phyloP scores from a whole-genome alignment of 2,797 vertebrate genomes.

The Falco naumanni region DNA sequence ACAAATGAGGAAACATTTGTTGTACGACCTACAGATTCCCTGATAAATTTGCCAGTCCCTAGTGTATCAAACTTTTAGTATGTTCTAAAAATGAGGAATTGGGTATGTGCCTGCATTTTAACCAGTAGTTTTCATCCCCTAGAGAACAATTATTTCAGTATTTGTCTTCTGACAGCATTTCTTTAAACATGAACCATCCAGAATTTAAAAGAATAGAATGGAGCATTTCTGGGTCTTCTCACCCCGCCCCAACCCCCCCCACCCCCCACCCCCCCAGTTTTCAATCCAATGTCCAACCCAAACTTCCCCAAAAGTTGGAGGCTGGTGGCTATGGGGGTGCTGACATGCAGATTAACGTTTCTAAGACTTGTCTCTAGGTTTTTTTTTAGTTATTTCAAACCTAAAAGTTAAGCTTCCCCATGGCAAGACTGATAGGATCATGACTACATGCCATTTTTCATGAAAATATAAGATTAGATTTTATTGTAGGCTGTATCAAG shows the following conservation, averaged over 20 bases:
- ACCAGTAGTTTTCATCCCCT: neutral
- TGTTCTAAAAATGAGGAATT: conserved; percentile 15
- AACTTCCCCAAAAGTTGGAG: neutral
- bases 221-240: neutral
- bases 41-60: neutral
- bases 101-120: conserved; percentile 41
- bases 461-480: neutral
- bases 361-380: neutral
- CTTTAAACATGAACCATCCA: neutral
- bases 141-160: conserved; percentile 2
- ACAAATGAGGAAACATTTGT: neutral
- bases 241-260: too few relatives aligned
- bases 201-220: neutral
- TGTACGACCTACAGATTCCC: neutral
- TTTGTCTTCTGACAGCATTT: conserved; percentile 15
- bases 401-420: neutral
- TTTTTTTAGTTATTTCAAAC: neutral
- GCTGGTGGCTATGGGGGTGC: neutral
- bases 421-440: neutral
- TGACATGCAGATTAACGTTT: neutral
- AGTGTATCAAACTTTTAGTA: neutral
- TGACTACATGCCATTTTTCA: neutral
- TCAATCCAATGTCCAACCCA: neutral
- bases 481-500: neutral
- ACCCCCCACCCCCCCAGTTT: neutral